A percentile compares a stretch with the other conserved stretches of the same genome.
These are phyloP conservation scores for Caenorhabditis sp. DNA, from an alignment of 2,888 invertebrate genomes.

Conservation along the genomic window DNA sequence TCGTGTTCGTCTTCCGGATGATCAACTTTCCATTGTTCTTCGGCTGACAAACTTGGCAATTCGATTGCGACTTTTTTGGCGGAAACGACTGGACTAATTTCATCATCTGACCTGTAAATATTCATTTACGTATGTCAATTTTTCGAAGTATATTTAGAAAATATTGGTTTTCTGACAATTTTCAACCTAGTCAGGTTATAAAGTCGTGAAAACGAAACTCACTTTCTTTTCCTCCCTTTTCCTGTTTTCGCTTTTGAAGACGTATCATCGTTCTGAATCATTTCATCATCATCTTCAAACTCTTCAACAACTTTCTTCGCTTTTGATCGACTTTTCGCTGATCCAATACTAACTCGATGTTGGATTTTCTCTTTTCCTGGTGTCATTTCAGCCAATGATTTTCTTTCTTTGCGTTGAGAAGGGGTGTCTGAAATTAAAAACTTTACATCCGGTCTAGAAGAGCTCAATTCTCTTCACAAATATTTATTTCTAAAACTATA, in stretches of 20 bases:
- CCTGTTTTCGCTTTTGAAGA: neutral
- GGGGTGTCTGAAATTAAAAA: slow-evolving; percentile 7
- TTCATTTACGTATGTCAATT: too few relatives aligned
- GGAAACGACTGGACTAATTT: neutral
- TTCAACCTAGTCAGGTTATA: too few relatives aligned
- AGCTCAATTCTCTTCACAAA: too few relatives aligned
- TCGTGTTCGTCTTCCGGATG: slow-evolving; percentile 55
- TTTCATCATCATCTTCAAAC: slow-evolving; percentile 6
- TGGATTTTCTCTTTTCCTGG: slow-evolving; percentile 36
- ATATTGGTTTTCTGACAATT: too few relatives aligned
- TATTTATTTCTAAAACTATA: too few relatives aligned
- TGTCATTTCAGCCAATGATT: slow-evolving; percentile 46
- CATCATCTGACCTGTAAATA: slow-evolving; percentile 15
- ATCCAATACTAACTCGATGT: slow-evolving; percentile 3
- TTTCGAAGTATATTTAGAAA: too few relatives aligned
- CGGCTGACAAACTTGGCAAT: slow-evolving; percentile 39
- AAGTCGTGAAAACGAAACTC: too few relatives aligned
- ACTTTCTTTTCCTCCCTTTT: slow-evolving; percentile 33
- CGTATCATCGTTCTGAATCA: slow-evolving; percentile 11
- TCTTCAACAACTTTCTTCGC: neutral
- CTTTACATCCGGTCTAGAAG: too few relatives aligned
- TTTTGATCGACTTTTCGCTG: neutral
- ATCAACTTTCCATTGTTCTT: slow-evolving; percentile 61
- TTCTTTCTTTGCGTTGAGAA: slow-evolving; percentile 9
- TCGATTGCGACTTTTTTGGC: slow-evolving; percentile 26